phyloP scores from a whole-genome alignment of 2,888 invertebrate species.

The Disparrhopalites patrizii region DNA sequence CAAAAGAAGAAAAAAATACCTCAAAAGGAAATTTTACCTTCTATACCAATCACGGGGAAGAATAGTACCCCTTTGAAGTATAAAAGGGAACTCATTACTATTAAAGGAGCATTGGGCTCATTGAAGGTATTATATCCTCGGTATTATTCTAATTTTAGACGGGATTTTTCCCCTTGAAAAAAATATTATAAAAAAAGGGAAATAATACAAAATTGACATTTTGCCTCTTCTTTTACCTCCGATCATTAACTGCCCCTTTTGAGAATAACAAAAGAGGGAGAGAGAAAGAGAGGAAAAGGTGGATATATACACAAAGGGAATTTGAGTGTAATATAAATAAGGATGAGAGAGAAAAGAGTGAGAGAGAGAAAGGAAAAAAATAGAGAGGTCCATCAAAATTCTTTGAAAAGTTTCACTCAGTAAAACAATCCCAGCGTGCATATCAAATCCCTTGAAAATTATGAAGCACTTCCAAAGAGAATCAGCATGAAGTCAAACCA shows the following conservation, averaged over 20 bases:
- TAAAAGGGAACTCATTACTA: no score
- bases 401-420: conserved; percentile 6
- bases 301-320: no score
- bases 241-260: neutral
- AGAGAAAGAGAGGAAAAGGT: no score
- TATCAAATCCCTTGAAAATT: conserved; percentile 10
- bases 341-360: no score
- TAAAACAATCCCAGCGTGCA: conserved; percentile 10
- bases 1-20: no score
- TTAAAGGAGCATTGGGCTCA: no score
- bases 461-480: conserved; percentile 8
- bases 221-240: conserved; percentile 1
- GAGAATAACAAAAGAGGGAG: no score
- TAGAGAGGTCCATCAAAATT: conserved; percentile 5
- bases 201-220: conserved; percentile 9
- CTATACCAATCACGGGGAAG: no score
- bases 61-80: no score
- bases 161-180: neutral
- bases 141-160: conserved; percentile 4
- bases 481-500: conserved; percentile 11
- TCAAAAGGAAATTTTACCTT: no score
- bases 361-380: neutral
- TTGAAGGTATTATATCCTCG: no score
- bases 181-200: no score
- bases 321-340: neutral